phyloP scores from a whole-genome alignment of 2,888 invertebrate species.

The Melipona beecheii region DNA sequence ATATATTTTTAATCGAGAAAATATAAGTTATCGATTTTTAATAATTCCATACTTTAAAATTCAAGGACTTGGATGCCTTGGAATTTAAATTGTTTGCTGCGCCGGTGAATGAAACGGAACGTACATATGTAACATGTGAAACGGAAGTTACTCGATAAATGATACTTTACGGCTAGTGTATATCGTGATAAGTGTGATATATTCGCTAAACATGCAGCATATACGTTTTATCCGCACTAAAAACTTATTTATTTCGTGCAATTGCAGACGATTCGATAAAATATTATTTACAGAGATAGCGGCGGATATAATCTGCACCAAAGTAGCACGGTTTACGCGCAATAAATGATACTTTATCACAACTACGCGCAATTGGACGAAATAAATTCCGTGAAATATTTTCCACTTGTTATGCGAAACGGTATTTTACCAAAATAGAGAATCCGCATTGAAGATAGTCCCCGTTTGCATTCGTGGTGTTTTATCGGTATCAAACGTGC shows the following conservation, averaged over 20 bases:
- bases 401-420: constrained; percentile 38
- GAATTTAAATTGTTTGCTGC: background rate
- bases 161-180: background rate
- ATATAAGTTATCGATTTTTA: background rate
- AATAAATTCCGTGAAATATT: constrained; percentile 45
- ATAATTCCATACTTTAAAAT: background rate
- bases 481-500: constrained; percentile 10
- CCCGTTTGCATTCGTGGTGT: background rate
- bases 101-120: background rate
- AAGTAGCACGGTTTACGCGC: constrained; percentile 29
- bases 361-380: constrained; percentile 40
- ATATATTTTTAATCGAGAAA: background rate
- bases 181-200: background rate
- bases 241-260: constrained; percentile 40
- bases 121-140: background rate
- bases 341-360: constrained; percentile 42
- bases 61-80: too few relatives aligned
- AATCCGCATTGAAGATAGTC: constrained; percentile 28
- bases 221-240: constrained; percentile 1
- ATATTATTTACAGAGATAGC: constrained; percentile 36
- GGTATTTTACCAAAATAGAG: constrained; percentile 30
- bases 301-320: constrained; percentile 34
- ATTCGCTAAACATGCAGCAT: background rate
- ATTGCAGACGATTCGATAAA: constrained; percentile 37
- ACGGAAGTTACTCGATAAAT: background rate